Evolutionary conservation across 2,797 vertebrate species (phyloP).

Genomic region (Megaceryle alcyon): DNA sequence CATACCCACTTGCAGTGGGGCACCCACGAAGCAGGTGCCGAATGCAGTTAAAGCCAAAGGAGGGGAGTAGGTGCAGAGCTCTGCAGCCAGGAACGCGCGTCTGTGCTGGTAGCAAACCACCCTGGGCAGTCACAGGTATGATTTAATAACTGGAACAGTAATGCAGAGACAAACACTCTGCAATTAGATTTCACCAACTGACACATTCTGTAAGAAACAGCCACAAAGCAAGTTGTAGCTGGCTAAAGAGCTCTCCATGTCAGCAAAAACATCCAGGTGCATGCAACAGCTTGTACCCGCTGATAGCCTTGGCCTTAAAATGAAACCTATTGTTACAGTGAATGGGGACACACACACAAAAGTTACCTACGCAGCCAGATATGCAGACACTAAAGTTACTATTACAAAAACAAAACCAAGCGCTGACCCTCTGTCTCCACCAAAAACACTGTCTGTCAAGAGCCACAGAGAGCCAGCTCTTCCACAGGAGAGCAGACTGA

Average conservation of each 20-base stretch:
- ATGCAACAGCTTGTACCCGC: background rate
- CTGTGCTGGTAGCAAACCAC: accelerated
- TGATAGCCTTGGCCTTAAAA: accelerated
- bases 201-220: background rate
- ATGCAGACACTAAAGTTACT: background rate
- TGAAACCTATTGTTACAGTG: background rate
- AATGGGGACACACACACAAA: background rate
- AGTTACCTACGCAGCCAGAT: background rate
- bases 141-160: background rate
- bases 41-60: background rate
- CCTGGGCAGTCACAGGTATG: too few relatives aligned
- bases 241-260: too few relatives aligned
- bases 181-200: too few relatives aligned
- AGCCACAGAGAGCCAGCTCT: background rate
- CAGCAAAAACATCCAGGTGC: background rate
- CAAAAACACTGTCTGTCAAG: background rate
- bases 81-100: background rate
- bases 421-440: background rate
- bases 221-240: background rate
- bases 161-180: background rate
- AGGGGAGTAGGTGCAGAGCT: background rate
- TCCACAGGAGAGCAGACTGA: background rate
- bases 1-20: too few relatives aligned
- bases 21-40: too few relatives aligned
- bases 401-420: background rate